Evolutionary conservation across 2,797 vertebrate genomes (phyloP).

Genomic region (Odontamblyopus lacepedii): DNA sequence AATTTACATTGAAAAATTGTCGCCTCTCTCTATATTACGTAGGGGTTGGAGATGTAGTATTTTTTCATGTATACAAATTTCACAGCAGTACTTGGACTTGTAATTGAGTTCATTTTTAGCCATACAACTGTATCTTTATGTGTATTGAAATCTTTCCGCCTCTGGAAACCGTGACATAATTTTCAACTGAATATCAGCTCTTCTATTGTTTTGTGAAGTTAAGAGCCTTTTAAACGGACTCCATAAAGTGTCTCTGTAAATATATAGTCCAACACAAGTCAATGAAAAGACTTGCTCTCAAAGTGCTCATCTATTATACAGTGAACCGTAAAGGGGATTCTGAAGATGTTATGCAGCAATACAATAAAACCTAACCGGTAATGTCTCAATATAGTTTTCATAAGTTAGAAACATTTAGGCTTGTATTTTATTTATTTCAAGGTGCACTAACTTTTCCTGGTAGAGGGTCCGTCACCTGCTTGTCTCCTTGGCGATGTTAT

Average conservation of each 20-base stretch:
- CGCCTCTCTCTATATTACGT: too few relatives aligned
- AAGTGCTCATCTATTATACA: slow-evolving; percentile 4
- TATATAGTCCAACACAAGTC: background rate
- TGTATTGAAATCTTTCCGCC: background rate
- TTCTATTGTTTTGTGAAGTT: background rate
- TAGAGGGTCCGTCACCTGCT: too few relatives aligned
- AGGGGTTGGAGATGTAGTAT: too few relatives aligned
- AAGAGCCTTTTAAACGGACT: slow-evolving; percentile 1
- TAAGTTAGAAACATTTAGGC: background rate
- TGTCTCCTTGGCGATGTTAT: too few relatives aligned
- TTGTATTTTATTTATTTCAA: too few relatives aligned
- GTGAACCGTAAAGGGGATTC: background rate
- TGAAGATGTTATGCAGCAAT: background rate
- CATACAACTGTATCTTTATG: too few relatives aligned
- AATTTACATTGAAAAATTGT: too few relatives aligned
- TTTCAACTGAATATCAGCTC: background rate
- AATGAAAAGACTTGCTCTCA: background rate
- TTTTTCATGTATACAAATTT: too few relatives aligned
- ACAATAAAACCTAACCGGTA: background rate
- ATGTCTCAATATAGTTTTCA: background rate
- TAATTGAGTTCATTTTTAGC: background rate
- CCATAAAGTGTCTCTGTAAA: slow-evolving; percentile 3
- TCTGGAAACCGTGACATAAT: background rate
- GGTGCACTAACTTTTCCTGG: too few relatives aligned
- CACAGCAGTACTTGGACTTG: too few relatives aligned